phyloP scores from a whole-genome alignment of 1,140 invertebrate genomes.

The Achatina immaculata region DNA sequence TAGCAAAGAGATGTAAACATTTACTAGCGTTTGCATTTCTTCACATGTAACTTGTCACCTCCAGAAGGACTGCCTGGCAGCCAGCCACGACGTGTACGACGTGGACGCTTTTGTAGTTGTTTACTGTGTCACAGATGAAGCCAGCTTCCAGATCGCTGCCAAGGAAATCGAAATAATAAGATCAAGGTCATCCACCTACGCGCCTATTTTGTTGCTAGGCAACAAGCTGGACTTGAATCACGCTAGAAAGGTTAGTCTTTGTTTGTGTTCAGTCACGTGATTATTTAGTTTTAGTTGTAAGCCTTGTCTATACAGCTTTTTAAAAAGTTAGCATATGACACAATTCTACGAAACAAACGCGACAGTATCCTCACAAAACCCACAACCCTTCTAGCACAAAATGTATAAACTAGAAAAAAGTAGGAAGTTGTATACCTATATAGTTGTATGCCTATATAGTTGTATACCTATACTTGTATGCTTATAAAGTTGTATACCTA shows the following conservation, averaged over 20 bases:
- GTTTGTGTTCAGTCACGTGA: too few relatives aligned
- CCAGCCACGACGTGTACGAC: slow-evolving; percentile 29
- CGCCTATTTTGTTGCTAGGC: slow-evolving; percentile 80
- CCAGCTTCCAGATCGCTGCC: not conserved
- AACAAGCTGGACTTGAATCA: slow-evolving; percentile 87
- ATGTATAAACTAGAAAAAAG: too few relatives aligned
- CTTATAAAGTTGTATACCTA: too few relatives aligned
- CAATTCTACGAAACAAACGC: too few relatives aligned
- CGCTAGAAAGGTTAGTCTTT: slow-evolving; percentile 72
- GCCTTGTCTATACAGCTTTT: too few relatives aligned
- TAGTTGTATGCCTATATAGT: too few relatives aligned
- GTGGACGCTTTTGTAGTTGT: slow-evolving; percentile 42
- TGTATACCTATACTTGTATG: too few relatives aligned
- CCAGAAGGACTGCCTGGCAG: slow-evolving; percentile 31
- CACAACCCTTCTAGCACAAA: not conserved
- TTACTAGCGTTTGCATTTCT: too few relatives aligned
- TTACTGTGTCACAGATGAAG: slow-evolving; percentile 40
- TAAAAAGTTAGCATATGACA: too few relatives aligned
- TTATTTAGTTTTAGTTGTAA: too few relatives aligned
- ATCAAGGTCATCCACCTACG: not conserved
- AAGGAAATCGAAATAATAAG: slow-evolving; percentile 3
- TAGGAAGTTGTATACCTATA: too few relatives aligned
- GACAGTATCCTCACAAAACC: not conserved
- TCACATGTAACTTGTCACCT: not conserved
- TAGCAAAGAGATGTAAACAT: too few relatives aligned